Percentiles rank a stretch among this genome's conserved stretches.
Conservation (phyloP, 2,113 vertebrate genomes). For the Oncorhynchus kisutch region DNA sequence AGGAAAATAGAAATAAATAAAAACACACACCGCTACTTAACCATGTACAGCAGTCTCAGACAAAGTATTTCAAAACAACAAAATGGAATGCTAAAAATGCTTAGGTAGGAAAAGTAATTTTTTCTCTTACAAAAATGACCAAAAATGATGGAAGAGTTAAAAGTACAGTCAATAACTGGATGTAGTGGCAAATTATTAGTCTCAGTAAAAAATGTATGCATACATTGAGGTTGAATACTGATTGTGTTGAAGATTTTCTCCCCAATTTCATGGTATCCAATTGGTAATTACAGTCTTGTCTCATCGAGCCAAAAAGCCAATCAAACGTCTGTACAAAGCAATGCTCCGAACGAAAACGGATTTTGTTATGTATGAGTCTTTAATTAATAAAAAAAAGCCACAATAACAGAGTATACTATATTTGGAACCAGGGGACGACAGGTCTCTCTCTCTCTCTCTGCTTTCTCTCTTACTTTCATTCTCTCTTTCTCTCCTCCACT, state of each 20-base stretch:
- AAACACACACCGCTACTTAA: conserved; percentile 45
- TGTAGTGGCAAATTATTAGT: conserved; percentile 42
- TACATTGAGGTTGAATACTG: conserved; percentile 44
- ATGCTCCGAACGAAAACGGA: conserved; percentile 5
- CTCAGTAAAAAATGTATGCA: conserved; percentile 25
- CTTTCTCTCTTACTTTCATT: background rate
- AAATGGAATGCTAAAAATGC: conserved; percentile 52
- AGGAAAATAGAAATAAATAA: conserved; percentile 67
- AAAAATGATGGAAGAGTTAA: conserved; percentile 59
- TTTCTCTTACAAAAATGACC: conserved; percentile 42
- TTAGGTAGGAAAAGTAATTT: conserved; percentile 53
- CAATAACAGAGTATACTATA: conserved; percentile 51
- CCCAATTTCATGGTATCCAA: too few relatives aligned
- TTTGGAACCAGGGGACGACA: conserved; percentile 54
- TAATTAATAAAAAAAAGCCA: conserved; percentile 25
- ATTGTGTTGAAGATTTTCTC: conserved; percentile 1
- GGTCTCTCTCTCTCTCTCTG: too few relatives aligned
- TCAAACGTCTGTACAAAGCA: conserved; percentile 11
- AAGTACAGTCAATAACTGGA: conserved; percentile 62
- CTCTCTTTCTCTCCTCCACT: too few relatives aligned
- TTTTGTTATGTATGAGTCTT: conserved; percentile 26
- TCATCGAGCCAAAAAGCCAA: conserved; percentile 1
- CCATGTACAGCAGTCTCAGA: conserved; percentile 51
- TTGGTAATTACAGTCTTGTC: too few relatives aligned
- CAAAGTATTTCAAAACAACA: conserved; percentile 37